Evolutionary conservation across 2,113 vertebrate species (phyloP).

Genomic region (Xenopus borealis): DNA sequence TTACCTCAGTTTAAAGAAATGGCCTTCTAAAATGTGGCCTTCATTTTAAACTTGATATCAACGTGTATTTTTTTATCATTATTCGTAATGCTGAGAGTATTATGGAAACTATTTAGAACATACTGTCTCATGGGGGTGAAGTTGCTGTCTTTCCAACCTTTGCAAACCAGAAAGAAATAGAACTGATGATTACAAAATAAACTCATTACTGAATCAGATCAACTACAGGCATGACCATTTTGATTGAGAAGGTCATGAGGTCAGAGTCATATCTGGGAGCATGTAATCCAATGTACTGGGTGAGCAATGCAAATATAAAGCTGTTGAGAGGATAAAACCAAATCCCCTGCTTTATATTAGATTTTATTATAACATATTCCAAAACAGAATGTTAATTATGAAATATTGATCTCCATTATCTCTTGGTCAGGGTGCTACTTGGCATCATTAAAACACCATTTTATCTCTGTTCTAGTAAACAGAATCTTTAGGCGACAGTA

Average conservation of each 20-base stretch:
- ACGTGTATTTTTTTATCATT: too few relatives aligned
- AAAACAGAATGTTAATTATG: conserved; percentile 40
- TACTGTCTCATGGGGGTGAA: neutral
- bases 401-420: conserved; percentile 36
- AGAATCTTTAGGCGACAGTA: conserved; percentile 49
- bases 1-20: conserved; percentile 15
- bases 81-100: conserved; percentile 8
- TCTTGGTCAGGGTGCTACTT: conserved; percentile 32
- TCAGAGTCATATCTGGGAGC: conserved; percentile 2
- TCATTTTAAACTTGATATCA: conserved; percentile 9
- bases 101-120: conserved; percentile 29
- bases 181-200: conserved; percentile 8
- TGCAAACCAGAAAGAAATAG: conserved; percentile 23
- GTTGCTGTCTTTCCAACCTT: conserved; percentile 7
- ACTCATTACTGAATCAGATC: conserved; percentile 3
- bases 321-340: conserved; percentile 2
- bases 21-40: conserved; percentile 15
- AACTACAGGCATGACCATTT: neutral
- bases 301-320: neutral
- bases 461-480: conserved; percentile 53
- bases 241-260: neutral
- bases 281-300: conserved; percentile 3
- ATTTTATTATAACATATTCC: conserved; percentile 5
- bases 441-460: conserved; percentile 33
- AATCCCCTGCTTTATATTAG: conserved; percentile 27